phyloP scores from a whole-genome alignment of 1,140 invertebrate genomes.

The Diabrotica virgifera region DNA sequence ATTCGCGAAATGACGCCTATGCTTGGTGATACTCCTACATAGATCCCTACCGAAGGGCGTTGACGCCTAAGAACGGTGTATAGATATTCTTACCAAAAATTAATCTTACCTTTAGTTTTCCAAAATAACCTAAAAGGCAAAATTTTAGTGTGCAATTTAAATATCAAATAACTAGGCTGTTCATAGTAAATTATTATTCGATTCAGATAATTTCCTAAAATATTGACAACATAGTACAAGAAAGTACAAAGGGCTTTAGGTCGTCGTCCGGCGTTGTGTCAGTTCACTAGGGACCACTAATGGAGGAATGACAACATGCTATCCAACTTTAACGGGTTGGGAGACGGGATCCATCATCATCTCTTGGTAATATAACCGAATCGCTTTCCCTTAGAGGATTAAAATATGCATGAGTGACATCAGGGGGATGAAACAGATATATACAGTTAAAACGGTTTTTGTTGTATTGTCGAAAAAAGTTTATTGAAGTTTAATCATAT shows the following conservation, averaged over 20 bases:
- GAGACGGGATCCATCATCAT: conserved; percentile 25
- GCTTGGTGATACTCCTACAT: too few species aligned
- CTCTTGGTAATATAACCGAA: conserved; percentile 20
- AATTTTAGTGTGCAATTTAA: too few species aligned
- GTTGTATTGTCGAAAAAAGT: background rate
- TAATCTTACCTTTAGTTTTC: too few species aligned
- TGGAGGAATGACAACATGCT: conserved; percentile 28
- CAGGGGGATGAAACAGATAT: background rate
- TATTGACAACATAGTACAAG: background rate
- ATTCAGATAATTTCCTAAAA: background rate
- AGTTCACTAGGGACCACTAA: conserved; percentile 29
- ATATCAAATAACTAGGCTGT: too few species aligned
- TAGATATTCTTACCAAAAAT: too few species aligned
- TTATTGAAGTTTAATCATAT: background rate
- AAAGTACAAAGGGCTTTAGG: background rate
- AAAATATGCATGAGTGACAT: conserved; percentile 17
- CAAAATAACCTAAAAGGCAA: too few species aligned
- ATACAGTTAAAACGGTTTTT: background rate
- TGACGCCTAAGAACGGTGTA: too few species aligned
- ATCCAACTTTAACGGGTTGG: conserved; percentile 31
- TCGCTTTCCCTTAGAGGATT: conserved; percentile 15
- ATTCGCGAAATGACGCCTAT: too few species aligned
- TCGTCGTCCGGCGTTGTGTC: background rate
- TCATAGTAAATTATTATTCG: too few species aligned
- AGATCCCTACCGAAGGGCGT: too few species aligned